Conservation (phyloP, 64 coral and sea anemone genomes). For the Montipora sp. region DNA sequence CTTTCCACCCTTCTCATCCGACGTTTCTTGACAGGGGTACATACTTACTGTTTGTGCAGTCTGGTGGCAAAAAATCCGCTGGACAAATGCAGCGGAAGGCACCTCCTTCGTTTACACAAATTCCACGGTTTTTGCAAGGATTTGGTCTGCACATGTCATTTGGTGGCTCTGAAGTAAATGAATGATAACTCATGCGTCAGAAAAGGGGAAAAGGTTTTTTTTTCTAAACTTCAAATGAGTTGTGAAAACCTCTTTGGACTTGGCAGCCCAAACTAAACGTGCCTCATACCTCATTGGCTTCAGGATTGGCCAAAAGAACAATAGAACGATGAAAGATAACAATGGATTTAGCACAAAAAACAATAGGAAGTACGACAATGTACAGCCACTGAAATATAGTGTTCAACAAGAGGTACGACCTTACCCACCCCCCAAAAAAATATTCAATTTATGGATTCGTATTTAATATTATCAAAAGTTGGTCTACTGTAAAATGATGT, state of each 20-base stretch:
- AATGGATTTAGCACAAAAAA: too few species aligned
- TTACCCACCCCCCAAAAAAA: too few species aligned
- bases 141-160: conserved; percentile 47
- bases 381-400: too few species aligned
- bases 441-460: too few species aligned
- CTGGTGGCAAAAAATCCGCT: conserved; percentile 39
- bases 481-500: too few species aligned
- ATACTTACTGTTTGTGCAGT: conserved; percentile 66
- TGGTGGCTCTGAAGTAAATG: neutral
- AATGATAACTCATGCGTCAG: neutral
- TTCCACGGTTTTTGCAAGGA: conserved; percentile 57
- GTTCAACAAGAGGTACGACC: too few species aligned
- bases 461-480: too few species aligned
- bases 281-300: too few species aligned
- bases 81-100: conserved; percentile 48
- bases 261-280: neutral
- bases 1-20: neutral
- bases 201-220: neutral
- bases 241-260: neutral
- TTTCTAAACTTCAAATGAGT: neutral
- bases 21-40: neutral
- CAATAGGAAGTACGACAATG: too few species aligned
- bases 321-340: too few species aligned
- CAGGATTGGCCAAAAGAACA: too few species aligned
- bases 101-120: conserved; percentile 3